A percentile compares a stretch with the other conserved stretches of the same genome.
These are phyloP conservation scores for Leptosomus discolor DNA, from an alignment of 2,113 vertebrate genomes.

Conservation along the genomic window DNA sequence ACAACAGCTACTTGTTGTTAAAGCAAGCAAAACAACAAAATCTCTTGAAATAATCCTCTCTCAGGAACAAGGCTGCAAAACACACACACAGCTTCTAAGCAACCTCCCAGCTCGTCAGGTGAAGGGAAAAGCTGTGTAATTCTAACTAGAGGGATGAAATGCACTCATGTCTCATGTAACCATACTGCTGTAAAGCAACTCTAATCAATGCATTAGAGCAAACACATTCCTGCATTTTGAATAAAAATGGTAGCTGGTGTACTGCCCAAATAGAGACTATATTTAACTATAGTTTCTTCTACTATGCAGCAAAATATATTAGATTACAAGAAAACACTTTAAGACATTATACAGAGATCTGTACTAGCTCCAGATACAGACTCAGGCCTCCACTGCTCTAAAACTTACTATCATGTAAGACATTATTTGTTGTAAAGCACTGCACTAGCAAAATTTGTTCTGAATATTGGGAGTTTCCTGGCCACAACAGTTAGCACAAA, in stretches of 20 bases:
- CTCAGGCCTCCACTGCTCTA: neutral
- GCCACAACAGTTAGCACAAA: neutral
- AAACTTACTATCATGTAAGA: too few species aligned
- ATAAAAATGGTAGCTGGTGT: neutral
- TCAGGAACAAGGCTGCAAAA: neutral
- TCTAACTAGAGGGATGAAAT: neutral
- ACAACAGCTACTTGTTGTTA: slow-evolving; percentile 25
- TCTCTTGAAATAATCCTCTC: slow-evolving; percentile 21
- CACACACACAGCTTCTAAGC: neutral
- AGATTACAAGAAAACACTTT: neutral
- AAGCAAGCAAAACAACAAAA: slow-evolving; percentile 20
- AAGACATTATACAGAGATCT: neutral
- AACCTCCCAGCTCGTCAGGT: neutral
- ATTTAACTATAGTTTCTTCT: neutral
- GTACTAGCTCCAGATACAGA: neutral
- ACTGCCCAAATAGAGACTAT: neutral
- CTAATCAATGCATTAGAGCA: neutral
- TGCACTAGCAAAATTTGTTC: neutral
- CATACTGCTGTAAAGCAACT: neutral
- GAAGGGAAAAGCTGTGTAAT: neutral
- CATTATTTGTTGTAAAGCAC: neutral
- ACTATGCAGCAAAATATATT: neutral
- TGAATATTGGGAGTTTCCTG: neutral
- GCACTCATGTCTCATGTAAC: neutral
- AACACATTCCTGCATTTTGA: neutral